These are phyloP conservation scores for Achroia grisella DNA, from an alignment of 1,140 invertebrate genomes.

Conservation along the genomic window DNA sequence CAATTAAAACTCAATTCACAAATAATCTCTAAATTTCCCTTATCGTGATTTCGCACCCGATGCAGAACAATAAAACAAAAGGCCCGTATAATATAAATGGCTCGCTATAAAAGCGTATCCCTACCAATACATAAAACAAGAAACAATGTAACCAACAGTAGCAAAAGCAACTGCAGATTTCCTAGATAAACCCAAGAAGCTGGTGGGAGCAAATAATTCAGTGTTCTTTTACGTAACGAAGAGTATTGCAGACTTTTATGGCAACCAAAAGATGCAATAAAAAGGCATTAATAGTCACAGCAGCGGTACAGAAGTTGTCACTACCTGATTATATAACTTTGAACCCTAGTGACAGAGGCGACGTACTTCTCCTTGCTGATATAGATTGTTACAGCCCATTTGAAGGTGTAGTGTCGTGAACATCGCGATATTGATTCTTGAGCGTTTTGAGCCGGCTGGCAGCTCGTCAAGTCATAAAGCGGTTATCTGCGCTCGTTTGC, in stretches of 20 bases:
- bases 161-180: slow-evolving; percentile 32
- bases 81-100: slow-evolving; percentile 33
- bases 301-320: slow-evolving; percentile 22
- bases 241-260: slow-evolving; percentile 34
- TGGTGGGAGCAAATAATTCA: slow-evolving; percentile 28
- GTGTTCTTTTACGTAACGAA: slow-evolving; percentile 49
- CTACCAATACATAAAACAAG: slow-evolving; percentile 42
- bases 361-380: slow-evolving; percentile 15
- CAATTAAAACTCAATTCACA: background rate
- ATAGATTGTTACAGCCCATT: slow-evolving; percentile 26
- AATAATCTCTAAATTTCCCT: slow-evolving; percentile 8
- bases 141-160: slow-evolving; percentile 23
- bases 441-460: slow-evolving; percentile 31
- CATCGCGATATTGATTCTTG: slow-evolving; percentile 41
- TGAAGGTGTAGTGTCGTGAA: slow-evolving; percentile 6
- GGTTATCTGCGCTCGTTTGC: slow-evolving; percentile 57
- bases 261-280: slow-evolving; percentile 32
- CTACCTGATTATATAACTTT: slow-evolving; percentile 2
- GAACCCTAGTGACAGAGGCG: background rate
- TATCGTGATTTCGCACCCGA: slow-evolving; percentile 25
- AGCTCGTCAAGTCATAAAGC: slow-evolving; percentile 56
- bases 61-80: slow-evolving; percentile 30
- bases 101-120: slow-evolving; percentile 31
- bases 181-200: slow-evolving; percentile 36
- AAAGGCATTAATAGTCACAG: slow-evolving; percentile 32